phyloP scores from a whole-genome alignment of 2,113 vertebrate genomes.

The Smithornis capensis region DNA sequence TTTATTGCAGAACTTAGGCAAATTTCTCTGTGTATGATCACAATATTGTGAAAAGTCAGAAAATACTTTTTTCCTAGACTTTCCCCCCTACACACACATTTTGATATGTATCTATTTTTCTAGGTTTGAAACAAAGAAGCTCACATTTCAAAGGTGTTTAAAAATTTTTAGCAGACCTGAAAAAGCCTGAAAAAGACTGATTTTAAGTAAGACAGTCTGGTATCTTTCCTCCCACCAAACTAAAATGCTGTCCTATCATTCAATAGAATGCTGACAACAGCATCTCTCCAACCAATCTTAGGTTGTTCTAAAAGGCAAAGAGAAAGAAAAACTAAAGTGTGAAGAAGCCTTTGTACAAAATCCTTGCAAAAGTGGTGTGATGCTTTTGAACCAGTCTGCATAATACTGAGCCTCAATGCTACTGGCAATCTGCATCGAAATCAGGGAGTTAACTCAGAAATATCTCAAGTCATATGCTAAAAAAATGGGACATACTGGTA shows the following conservation, averaged over 20 bases:
- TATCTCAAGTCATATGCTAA: neutral
- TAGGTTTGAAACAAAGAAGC: neutral
- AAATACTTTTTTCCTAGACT: neutral
- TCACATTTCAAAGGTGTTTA: neutral
- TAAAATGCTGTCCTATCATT: neutral
- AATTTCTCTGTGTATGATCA: neutral
- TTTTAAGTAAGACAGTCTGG: neutral
- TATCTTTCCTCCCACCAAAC: neutral
- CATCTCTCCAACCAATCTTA: neutral
- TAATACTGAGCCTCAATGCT: neutral
- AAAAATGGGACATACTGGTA: neutral
- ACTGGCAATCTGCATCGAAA: neutral
- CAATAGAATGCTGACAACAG: neutral
- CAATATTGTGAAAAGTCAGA: neutral
- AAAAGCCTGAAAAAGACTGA: neutral
- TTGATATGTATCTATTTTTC: neutral
- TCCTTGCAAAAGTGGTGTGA: neutral
- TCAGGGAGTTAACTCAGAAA: neutral
- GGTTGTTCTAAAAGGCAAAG: neutral
- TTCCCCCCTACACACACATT: neutral
- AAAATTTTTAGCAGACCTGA: neutral
- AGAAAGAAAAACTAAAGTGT: neutral
- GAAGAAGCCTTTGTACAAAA: neutral
- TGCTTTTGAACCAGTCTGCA: neutral
- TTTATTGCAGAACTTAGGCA: neutral